Conservation (phyloP, 2,888 invertebrate genomes). For the Aphelenchoides bicaudatus region DNA sequence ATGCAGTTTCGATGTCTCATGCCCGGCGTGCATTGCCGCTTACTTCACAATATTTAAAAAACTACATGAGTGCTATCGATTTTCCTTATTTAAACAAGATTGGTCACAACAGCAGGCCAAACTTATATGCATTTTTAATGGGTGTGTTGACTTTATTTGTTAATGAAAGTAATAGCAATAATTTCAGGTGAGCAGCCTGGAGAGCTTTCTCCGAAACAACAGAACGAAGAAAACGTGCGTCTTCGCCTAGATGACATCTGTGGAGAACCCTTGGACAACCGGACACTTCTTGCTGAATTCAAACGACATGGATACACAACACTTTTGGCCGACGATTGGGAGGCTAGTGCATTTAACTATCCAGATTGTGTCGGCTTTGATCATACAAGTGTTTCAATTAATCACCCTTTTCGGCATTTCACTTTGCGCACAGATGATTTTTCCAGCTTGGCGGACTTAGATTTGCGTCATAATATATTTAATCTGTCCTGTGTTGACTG, state of each 20-base stretch:
- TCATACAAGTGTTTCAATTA: conserved; percentile 13
- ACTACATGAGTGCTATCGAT: conserved; percentile 21
- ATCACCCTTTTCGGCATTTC: conserved; percentile 27
- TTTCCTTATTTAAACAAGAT: conserved; percentile 21
- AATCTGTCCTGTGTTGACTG: conserved; percentile 18
- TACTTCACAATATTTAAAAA: conserved; percentile 13
- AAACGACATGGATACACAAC: no score
- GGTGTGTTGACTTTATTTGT: conserved; percentile 15
- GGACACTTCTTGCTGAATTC: no score
- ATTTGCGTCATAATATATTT: neutral
- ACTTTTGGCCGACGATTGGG: no score
- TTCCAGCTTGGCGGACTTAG: neutral
- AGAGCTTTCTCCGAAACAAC: conserved; percentile 19
- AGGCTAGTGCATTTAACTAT: conserved; percentile 21
- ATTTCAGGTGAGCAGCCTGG: neutral
- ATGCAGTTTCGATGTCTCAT: conserved; percentile 20
- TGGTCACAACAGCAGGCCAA: conserved; percentile 33
- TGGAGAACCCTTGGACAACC: no score
- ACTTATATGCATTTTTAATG: conserved; percentile 25
- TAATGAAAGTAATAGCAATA: no score
- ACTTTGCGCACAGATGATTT: conserved; percentile 22
- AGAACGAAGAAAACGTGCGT: conserved; percentile 30
- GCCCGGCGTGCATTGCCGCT: conserved; percentile 19
- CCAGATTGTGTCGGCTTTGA: conserved; percentile 21
- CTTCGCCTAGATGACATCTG: conserved; percentile 23